A percentile compares a stretch with the other conserved stretches of the same genome.
These are phyloP conservation scores for Ylistrum balloti DNA, from an alignment of 1,140 invertebrate genomes.

Conservation along the genomic window DNA sequence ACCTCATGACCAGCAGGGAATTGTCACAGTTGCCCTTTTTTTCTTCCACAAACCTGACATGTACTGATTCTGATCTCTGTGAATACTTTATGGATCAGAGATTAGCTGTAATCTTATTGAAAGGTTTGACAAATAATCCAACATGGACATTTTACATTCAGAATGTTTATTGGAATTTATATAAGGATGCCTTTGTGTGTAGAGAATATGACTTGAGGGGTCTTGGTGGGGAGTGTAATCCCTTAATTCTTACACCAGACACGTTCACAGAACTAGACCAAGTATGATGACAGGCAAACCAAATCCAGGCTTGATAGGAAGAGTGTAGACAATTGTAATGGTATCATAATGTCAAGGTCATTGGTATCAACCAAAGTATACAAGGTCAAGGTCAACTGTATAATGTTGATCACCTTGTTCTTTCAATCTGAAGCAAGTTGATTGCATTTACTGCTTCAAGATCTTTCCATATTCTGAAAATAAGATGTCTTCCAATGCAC, in stretches of 20 bases:
- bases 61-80: not conserved
- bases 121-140: not conserved
- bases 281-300: too few species aligned
- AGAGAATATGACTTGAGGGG: not conserved
- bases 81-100: not conserved
- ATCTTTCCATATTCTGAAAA: too few species aligned
- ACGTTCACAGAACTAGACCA: not conserved
- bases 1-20: conserved; percentile 7
- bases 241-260: not conserved
- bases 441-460: too few species aligned
- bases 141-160: not conserved
- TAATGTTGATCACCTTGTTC: too few species aligned
- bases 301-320: not conserved
- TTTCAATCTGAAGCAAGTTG: too few species aligned
- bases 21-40: not conserved
- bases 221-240: not conserved
- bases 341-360: not conserved
- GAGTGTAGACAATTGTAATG: not conserved
- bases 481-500: too few species aligned
- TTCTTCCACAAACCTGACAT: not conserved
- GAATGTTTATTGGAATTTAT: conserved; percentile 23
- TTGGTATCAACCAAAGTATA: not conserved
- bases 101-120: conserved; percentile 39
- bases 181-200: not conserved
- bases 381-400: not conserved